Conservation (phyloP, 2,113 vertebrate genomes). For the Otis tarda region DNA sequence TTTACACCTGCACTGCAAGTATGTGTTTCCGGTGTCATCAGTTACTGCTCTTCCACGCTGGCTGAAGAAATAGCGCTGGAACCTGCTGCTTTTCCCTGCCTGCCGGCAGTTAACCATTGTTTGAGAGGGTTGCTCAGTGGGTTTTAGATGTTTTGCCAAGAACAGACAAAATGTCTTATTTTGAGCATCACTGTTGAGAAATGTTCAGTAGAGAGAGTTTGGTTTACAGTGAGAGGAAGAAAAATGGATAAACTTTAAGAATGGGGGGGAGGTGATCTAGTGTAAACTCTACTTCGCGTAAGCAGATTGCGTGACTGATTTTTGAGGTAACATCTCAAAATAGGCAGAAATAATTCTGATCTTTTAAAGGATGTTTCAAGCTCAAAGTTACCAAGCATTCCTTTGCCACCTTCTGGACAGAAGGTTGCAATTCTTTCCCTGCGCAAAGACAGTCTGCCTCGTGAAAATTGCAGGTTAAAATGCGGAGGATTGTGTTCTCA, state of each 20-base stretch:
- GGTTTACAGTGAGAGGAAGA: background rate
- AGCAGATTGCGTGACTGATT: background rate
- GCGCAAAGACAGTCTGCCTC: background rate
- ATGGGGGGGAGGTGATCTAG: background rate
- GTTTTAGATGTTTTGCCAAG: background rate
- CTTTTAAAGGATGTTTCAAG: too few species aligned
- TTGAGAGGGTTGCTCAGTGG: background rate
- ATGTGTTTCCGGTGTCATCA: background rate
- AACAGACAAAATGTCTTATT: background rate
- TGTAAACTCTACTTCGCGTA: background rate
- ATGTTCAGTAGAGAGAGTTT: background rate
- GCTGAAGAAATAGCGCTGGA: accelerated
- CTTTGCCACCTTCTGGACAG: too few species aligned
- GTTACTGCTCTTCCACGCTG: background rate
- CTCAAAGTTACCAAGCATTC: too few species aligned
- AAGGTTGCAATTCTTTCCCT: too few species aligned
- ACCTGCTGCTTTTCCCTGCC: background rate
- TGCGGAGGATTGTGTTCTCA: accelerated
- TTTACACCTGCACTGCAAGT: background rate
- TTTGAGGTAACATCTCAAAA: background rate
- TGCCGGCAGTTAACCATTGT: accelerated
- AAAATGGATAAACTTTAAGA: background rate
- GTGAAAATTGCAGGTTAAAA: background rate
- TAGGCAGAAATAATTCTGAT: too few species aligned
- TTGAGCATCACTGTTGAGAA: background rate